phyloP scores from a whole-genome alignment of 2,797 vertebrate species.

The Aselliscus stoliczkanus region DNA sequence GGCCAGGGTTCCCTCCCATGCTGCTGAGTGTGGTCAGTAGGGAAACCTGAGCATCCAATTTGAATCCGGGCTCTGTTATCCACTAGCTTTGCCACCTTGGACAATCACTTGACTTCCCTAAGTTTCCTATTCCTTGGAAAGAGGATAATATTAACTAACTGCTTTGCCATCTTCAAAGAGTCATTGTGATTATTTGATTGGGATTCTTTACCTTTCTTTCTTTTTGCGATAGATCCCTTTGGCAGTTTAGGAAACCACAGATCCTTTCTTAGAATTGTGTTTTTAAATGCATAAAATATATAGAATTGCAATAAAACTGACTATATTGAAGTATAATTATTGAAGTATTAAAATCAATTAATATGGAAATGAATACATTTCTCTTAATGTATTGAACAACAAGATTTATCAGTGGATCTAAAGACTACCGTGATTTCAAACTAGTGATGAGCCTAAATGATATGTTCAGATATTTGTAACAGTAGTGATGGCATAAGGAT shows the following conservation, averaged over 20 bases:
- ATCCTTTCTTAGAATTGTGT: neutral
- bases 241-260: neutral
- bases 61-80: neutral
- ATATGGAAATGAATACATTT: neutral
- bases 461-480: neutral
- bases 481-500: neutral
- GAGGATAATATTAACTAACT: neutral
- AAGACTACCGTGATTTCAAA: neutral
- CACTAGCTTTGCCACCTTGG: neutral
- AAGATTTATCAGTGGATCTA: neutral
- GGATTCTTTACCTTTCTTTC: neutral
- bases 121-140: neutral
- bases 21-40: neutral
- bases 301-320: neutral
- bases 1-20: neutral
- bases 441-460: neutral
- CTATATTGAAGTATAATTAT: neutral
- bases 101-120: neutral
- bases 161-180: neutral
- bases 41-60: neutral
- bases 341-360: neutral
- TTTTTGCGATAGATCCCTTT: neutral
- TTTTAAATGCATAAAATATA: neutral
- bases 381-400: neutral
- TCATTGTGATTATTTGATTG: neutral